Conservation (phyloP, 1,140 invertebrate species). For the Hyposmocoma kahamanoa region DNA sequence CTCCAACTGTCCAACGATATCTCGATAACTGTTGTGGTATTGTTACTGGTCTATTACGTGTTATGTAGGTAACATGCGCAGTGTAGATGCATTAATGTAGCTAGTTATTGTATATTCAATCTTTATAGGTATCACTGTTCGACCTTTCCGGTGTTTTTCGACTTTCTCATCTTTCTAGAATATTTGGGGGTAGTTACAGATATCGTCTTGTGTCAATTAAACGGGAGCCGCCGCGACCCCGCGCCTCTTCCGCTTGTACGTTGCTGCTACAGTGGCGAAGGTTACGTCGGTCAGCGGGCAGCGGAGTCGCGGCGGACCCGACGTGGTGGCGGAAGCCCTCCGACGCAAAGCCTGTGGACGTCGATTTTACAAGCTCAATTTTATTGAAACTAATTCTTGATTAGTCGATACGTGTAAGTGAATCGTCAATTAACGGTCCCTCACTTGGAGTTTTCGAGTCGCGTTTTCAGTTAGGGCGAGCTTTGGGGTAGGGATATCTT, state of each 20-base stretch:
- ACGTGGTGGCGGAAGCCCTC: constrained; percentile 18
- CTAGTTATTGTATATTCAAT: constrained; percentile 60
- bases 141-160: constrained; percentile 55
- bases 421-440: constrained; percentile 54
- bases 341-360: constrained; percentile 36
- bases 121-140: constrained; percentile 57
- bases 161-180: constrained; percentile 53
- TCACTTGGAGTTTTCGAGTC: background rate
- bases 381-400: constrained; percentile 50
- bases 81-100: constrained; percentile 51
- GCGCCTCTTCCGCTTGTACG: too few relatives aligned
- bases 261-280: background rate
- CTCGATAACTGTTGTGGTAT: constrained; percentile 33
- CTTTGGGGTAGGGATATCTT: constrained; percentile 23
- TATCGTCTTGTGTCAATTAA: constrained; percentile 67
- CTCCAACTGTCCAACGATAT: constrained; percentile 36
- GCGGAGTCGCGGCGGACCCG: constrained; percentile 7
- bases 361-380: constrained; percentile 69
- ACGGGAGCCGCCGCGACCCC: constrained; percentile 22
- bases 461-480: constrained; percentile 13
- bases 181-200: constrained; percentile 53
- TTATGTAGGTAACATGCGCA: constrained; percentile 57
- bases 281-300: background rate
- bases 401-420: constrained; percentile 61
- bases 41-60: constrained; percentile 45